These are phyloP conservation scores for Sturmia bella DNA, from an alignment of 2,888 invertebrate genomes.

Conservation along the genomic window DNA sequence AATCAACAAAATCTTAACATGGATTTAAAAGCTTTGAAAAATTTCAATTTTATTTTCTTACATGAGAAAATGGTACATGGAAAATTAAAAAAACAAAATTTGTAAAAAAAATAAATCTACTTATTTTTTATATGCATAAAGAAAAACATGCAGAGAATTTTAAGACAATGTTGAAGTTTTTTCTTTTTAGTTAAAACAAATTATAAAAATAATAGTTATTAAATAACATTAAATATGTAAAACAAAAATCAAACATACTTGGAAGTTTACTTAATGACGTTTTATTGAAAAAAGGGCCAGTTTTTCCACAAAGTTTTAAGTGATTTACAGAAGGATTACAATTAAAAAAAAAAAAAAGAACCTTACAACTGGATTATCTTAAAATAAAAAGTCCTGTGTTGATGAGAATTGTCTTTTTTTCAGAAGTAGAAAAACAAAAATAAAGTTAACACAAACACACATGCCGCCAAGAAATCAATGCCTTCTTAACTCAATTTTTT, in stretches of 20 bases:
- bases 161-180: slow-evolving; percentile 35
- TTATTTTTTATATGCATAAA: slow-evolving; percentile 43
- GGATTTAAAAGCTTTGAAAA: slow-evolving; percentile 18
- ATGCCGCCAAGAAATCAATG: slow-evolving; percentile 91
- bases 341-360: neutral
- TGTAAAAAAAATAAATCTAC: slow-evolving; percentile 38
- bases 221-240: slow-evolving; percentile 21
- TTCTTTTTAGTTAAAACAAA: neutral
- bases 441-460: slow-evolving; percentile 80
- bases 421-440: slow-evolving; percentile 68
- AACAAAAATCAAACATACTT: slow-evolving; percentile 56
- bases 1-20: slow-evolving; percentile 60
- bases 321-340: slow-evolving; percentile 62
- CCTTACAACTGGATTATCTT: slow-evolving; percentile 12
- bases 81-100: slow-evolving; percentile 22
- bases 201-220: slow-evolving; percentile 8
- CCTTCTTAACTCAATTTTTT: slow-evolving; percentile 81
- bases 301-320: slow-evolving; percentile 40
- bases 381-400: neutral
- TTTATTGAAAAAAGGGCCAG: slow-evolving; percentile 12
- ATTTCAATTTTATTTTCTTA: slow-evolving; percentile 15
- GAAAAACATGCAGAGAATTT: slow-evolving; percentile 51
- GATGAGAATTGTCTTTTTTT: neutral
- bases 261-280: slow-evolving; percentile 11
- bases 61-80: slow-evolving; percentile 38